A percentile compares a stretch with the other conserved stretches of the same genome.
Evolutionary conservation across 2,888 invertebrate genomes (phyloP).

Genomic region (Drosophila ochracea): DNA sequence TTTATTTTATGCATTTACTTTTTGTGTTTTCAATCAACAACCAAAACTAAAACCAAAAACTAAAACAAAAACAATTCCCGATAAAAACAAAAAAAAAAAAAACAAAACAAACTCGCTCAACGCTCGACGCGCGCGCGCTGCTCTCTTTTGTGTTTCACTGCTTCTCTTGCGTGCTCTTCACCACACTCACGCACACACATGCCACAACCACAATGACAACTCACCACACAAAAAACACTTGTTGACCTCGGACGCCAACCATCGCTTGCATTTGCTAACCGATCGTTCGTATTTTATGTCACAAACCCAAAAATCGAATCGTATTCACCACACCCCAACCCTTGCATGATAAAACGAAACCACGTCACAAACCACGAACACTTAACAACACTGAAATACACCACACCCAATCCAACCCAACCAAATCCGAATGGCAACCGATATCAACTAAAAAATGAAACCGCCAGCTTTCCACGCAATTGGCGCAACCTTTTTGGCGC

Average conservation of each 20-base stretch:
- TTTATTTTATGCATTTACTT: constrained; percentile 81
- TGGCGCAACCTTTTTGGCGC: constrained; percentile 83
- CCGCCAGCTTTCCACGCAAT: constrained; percentile 83
- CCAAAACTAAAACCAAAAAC: constrained; percentile 57
- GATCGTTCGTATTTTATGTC: constrained; percentile 60
- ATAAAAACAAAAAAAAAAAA: constrained; percentile 22
- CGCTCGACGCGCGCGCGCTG: constrained; percentile 73
- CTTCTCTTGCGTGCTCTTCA: constrained; percentile 77
- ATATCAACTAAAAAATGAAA: constrained; percentile 43
- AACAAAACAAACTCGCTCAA: constrained; percentile 50
- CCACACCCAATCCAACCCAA: neutral
- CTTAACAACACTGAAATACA: constrained; percentile 12
- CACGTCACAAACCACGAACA: constrained; percentile 18
- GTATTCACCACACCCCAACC: constrained; percentile 14
- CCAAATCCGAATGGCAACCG: constrained; percentile 20
- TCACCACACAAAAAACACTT: constrained; percentile 48
- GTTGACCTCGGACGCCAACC: constrained; percentile 69
- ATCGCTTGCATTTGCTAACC: constrained; percentile 63
- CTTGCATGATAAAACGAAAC: constrained; percentile 20
- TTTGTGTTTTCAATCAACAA: constrained; percentile 60
- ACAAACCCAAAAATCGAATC: constrained; percentile 30
- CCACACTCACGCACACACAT: constrained; percentile 33
- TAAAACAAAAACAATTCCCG: constrained; percentile 34
- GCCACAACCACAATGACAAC: constrained; percentile 34
- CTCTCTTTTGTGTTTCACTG: constrained; percentile 76